Evolutionary conservation across 2,888 invertebrate genomes (phyloP), one percentile per base, ranked within the genome.

Genomic region (Tyria jacobaeae): DNA sequence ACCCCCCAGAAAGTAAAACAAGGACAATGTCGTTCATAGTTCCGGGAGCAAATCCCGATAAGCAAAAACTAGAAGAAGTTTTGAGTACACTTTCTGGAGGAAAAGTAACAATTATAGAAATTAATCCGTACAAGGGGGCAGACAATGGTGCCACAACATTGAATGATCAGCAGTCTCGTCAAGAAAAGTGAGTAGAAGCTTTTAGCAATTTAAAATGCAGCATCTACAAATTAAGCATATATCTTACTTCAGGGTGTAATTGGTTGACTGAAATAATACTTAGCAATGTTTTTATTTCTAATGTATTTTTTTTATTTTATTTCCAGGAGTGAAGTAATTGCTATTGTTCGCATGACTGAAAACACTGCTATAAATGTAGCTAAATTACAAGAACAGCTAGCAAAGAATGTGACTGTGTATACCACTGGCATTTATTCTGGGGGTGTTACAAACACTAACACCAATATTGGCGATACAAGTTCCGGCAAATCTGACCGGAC

Each of bases 11-110:
- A 79, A 96, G 96, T 73, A 95, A 96, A 64, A 96, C 96, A 9
- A 94, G 97, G 62, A 96, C 96, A 41, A 96, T 98, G 90, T 95
- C 96, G 21, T 98, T 98, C 86, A 96, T 98, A 64, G 96, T 98
- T 44, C 97, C 97, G 5, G 97, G 97, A 52, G 94, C 95, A 57
- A 96, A 96, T 84, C 96, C 96, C 10, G 96, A 98, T 87, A 95
- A 95, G 71, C 92, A 92, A 60, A 96, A 96, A 77, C 95, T 97
- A 17, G 97, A 97, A 83, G 96, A 96, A 80, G 96, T 97, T 44
- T 90, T 98, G 35, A 96, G 96, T 65, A 95, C 96, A 31, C 95
- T 97, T 49, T 97, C 98, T 0, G 98, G 98, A 2, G 97, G 97
- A 3, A 96, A 95, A 84, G 97, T 97, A 1, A 95, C 95, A 53